Percentiles rank a stretch among this genome's conserved stretches.
These are phyloP conservation scores for Eulacestoma nigropectus DNA, from an alignment of 2,113 vertebrate genomes.

Conservation along the genomic window DNA sequence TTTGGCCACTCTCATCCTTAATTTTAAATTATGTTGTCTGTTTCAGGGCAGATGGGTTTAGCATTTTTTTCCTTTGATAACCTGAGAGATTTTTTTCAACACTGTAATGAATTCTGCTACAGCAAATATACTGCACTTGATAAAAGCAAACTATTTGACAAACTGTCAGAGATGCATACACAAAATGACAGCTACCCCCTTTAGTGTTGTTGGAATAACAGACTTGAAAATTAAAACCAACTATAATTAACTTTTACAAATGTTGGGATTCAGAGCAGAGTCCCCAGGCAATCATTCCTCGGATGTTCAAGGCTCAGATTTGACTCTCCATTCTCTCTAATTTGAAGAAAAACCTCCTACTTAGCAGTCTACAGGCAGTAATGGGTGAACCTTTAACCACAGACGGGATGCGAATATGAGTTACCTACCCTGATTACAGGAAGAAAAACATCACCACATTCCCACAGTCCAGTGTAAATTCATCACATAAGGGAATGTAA, in stretches of 20 bases:
- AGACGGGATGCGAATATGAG: fast-evolving
- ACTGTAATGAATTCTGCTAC: neutral
- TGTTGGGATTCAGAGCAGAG: neutral
- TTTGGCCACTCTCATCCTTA: neutral
- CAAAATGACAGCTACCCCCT: neutral
- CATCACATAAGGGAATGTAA: neutral
- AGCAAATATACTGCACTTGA: neutral
- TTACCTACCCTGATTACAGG: neutral
- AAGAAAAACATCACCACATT: neutral
- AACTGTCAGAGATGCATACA: neutral
- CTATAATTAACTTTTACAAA: neutral
- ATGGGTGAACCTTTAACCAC: neutral
- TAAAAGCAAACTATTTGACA: neutral
- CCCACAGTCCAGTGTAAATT: neutral
- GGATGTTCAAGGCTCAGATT: neutral
- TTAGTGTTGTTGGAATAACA: neutral
- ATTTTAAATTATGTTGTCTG: neutral
- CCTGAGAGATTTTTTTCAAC: neutral
- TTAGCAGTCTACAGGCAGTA: neutral
- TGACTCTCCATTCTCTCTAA: neutral
- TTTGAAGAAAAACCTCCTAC: neutral
- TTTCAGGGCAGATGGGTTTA: neutral
- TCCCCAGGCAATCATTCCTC: neutral
- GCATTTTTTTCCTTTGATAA: neutral
- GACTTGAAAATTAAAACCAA: neutral